Percentiles rank a stretch among this genome's conserved stretches.
phyloP scores from a whole-genome alignment of 2,113 vertebrate genomes.

The Nycticorax nycticorax region DNA sequence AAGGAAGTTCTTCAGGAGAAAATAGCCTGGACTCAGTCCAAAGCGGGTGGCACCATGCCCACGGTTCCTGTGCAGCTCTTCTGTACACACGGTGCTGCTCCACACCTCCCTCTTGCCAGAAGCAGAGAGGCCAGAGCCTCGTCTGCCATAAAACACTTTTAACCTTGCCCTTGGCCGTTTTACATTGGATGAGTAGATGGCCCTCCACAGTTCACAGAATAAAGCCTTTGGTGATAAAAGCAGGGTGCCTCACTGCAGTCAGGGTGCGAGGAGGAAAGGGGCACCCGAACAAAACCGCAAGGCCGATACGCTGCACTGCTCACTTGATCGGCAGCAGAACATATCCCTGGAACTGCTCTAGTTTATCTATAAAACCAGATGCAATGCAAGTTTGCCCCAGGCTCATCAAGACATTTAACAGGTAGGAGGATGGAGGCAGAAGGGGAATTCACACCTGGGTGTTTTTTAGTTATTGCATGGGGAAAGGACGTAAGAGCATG shows the following conservation, averaged over 20 bases:
- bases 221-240: not conserved
- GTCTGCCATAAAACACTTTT: not conserved
- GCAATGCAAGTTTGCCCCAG: not conserved
- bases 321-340: not conserved
- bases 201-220: not conserved
- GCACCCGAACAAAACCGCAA: not conserved
- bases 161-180: not conserved
- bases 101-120: not conserved
- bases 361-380: not conserved
- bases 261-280: accelerated
- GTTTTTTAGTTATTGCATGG: not conserved
- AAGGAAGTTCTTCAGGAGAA: not conserved
- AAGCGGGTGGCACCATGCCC: accelerated
- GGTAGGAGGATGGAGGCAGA: not conserved
- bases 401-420: not conserved
- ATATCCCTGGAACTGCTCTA: not conserved
- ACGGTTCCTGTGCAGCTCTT: accelerated
- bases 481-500: not conserved
- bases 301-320: accelerated
- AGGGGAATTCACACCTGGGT: not conserved
- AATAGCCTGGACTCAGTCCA: not conserved
- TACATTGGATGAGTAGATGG: not conserved
- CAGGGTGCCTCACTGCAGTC: not conserved
- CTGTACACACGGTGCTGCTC: accelerated
- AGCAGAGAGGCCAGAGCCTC: not conserved